Evolutionary conservation across 2,888 invertebrate genomes (phyloP).

Genomic region (Didymodactylos carnosus): DNA sequence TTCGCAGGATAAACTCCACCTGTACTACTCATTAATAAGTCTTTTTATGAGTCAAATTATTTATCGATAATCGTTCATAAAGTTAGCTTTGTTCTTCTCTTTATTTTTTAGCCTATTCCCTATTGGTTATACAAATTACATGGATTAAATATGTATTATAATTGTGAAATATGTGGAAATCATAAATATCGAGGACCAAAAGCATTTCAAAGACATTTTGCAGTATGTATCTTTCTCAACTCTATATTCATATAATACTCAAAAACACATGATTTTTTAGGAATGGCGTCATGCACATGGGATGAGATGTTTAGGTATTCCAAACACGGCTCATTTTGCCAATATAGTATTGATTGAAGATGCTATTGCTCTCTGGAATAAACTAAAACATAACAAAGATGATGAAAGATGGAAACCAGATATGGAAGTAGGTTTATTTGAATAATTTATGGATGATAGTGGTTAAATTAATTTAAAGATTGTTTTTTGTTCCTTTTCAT

Average conservation of each 20-base stretch:
- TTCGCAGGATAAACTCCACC: too few relatives aligned
- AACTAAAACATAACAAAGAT: conserved; percentile 80
- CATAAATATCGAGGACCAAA: conserved; percentile 95
- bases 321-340: conserved; percentile 98
- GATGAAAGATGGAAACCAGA: conserved; percentile 86
- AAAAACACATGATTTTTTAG: conserved; percentile 22
- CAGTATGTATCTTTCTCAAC: conserved; percentile 36
- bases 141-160: conserved; percentile 91
- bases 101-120: conserved; percentile 45
- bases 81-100: not conserved
- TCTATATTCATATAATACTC: conserved; percentile 26
- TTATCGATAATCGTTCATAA: not conserved
- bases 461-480: conserved; percentile 52
- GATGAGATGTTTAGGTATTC: conserved; percentile 94
- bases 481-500: too few relatives aligned
- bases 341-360: conserved; percentile 97
- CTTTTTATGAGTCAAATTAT: not conserved
- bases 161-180: conserved; percentile 97
- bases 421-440: conserved; percentile 28
- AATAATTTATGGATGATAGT: conserved; percentile 16
- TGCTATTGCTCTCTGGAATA: conserved; percentile 89
- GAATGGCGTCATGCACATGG: conserved; percentile 58
- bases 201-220: conserved; percentile 96
- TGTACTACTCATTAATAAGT: not conserved
- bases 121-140: conserved; percentile 98